phyloP scores from a whole-genome alignment of 2,797 vertebrate genomes.

The Pantherophis alleghaniensis region DNA sequence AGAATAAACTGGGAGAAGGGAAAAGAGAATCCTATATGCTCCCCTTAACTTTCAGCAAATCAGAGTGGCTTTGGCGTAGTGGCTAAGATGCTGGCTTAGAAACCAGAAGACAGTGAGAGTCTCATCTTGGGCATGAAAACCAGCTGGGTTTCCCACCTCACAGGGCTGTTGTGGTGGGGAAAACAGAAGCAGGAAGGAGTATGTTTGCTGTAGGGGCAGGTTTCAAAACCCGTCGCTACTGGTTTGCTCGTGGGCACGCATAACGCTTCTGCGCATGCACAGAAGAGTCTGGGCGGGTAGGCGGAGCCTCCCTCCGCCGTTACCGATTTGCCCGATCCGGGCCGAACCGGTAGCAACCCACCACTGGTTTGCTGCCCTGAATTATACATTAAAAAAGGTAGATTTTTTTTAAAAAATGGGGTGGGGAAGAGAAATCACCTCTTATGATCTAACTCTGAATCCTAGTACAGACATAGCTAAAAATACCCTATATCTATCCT shows the following conservation, averaged over 20 bases:
- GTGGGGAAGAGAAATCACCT: background rate
- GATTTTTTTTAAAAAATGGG: background rate
- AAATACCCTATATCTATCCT: background rate
- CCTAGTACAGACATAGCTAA: background rate
- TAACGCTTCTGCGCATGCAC: too few species aligned
- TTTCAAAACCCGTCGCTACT: too few species aligned
- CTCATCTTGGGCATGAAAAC: background rate
- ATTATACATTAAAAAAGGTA: background rate
- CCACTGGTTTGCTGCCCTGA: background rate
- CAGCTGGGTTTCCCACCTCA: background rate
- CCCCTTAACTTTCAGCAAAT: background rate
- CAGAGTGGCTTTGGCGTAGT: background rate
- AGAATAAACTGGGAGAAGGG: background rate
- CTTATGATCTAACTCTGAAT: background rate
- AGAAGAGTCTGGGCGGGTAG: too few species aligned
- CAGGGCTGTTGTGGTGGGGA: background rate
- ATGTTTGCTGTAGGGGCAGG: background rate
- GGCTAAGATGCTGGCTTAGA: background rate
- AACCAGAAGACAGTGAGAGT: background rate
- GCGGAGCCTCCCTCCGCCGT: too few species aligned
- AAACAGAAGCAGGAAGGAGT: background rate
- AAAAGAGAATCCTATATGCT: background rate
- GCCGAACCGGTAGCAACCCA: too few species aligned
- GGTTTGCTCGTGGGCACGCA: too few species aligned
- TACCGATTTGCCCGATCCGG: too few species aligned